Evolutionary conservation across 2,797 vertebrate genomes (phyloP), one percentile per base, ranked within the genome.

Genomic region (Adrianichthys oophorus): DNA sequence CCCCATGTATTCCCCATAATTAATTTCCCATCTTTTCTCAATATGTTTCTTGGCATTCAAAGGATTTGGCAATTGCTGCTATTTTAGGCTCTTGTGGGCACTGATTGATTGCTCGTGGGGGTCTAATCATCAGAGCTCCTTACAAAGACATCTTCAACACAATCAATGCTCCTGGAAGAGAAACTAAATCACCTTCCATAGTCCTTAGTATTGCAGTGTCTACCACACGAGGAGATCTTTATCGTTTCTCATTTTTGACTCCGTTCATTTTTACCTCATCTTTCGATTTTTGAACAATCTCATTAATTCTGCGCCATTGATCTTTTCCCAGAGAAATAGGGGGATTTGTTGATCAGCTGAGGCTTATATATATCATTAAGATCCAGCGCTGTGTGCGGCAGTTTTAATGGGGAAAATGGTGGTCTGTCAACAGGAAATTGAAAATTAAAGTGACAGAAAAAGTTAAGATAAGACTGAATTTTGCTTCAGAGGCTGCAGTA

Each of bases 111-210:
- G 70, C 8, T 12, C 44, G 65, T 56, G 59, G 32, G 68, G 68
- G 78, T 57, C 72, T 80, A 84, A 89, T 87, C 76, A 84, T 73
- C 15, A 14, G 15, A 65, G 76, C 72, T 63, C 54, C 50, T 76
- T 82, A 85, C 84, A 89, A 83, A 90, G 82, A 84, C 80, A 83
- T 88, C 78, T 83, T 74, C 74, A 47, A 70, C 62, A 78, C 86
- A 88, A 88, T 90, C 87, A 85, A 89, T 89, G 79, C 59, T 69
- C 71, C 65, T 74, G 76, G 72, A 80, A 86, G 54, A 61, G 70
- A 76, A 84, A 70, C 62, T 79, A 73, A 88, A 87, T 87, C 74
- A 74, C 73, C 72, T 74, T 60, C 64, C 64, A 59, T 37, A 40
- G 17, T 61, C 54, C 55, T 60, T 56, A 41, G 52, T 70, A 70